Evolutionary conservation across 1,140 invertebrate genomes (phyloP).

Genomic region (Episyrphus balteatus): DNA sequence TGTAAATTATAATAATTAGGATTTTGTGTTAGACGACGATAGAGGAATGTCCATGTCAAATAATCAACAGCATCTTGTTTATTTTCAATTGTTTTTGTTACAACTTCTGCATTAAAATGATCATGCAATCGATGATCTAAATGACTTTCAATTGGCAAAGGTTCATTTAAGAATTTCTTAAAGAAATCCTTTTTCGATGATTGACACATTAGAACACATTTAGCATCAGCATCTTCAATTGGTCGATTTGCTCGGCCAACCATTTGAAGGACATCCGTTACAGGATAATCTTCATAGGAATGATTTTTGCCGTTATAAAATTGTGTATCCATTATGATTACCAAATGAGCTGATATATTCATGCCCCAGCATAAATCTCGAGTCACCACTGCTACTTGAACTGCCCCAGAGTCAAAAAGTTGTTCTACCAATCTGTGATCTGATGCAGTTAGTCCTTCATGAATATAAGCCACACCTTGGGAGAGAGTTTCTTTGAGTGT

Average conservation of each 20-base stretch:
- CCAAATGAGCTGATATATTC: constrained; percentile 78
- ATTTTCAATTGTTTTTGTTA: constrained; percentile 99
- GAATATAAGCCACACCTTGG: constrained; percentile 94
- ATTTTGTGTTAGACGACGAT: constrained; percentile 93
- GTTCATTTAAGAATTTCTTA: constrained; percentile 97
- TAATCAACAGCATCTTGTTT: constrained; percentile 99
- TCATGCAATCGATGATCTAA: constrained; percentile 95
- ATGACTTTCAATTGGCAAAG: constrained; percentile 94
- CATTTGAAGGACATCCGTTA: constrained; percentile 97
- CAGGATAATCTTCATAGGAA: constrained; percentile 94
- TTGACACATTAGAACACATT: constrained; percentile 95
- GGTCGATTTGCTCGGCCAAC: constrained; percentile 85
- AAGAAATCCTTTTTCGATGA: constrained; percentile 97
- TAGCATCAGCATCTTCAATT: constrained; percentile 83
- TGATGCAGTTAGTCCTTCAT: constrained; percentile 77
- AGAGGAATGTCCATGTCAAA: constrained; percentile 98
- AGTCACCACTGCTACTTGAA: constrained; percentile 88
- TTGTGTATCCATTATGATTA: constrained; percentile 96
- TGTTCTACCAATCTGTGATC: constrained; percentile 87
- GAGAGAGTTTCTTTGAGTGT: constrained; percentile 75
- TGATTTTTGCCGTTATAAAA: constrained; percentile 91
- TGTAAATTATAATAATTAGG: constrained; percentile 99
- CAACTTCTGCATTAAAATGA: constrained; percentile 99
- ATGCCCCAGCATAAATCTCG: constrained; percentile 87
- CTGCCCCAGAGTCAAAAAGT: constrained; percentile 83